Base-by-base conservation (phyloP, 2,888 invertebrate species). In the Drosophila prostipennis region DNA sequence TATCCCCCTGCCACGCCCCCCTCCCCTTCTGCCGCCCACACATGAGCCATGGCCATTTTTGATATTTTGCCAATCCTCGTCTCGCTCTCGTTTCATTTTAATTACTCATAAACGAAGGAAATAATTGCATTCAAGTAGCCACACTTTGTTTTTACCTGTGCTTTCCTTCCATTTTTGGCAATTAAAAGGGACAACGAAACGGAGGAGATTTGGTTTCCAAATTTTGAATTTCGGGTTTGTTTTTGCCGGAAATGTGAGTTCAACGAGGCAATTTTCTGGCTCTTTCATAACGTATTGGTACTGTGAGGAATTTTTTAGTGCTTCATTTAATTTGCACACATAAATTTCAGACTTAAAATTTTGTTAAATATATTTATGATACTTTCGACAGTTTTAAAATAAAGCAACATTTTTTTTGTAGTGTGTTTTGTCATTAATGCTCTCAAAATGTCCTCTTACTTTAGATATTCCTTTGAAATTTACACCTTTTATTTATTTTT, bases 81-180 rank as follows among this genome's bases (percentile, higher is more conserved):
- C 48, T 54, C 43, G 45, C 46, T 32, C 54, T 74, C 34, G 16
- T 49, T 70, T 55, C 43, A 23, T 60, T 65, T 73, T 73, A 73
- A 73, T 73, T 67, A 73, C 73, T 73, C 73, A 73, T 65, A 74
- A 68, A 60, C 52, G 72, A 60, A 23, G 32, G 40, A 42, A 60
- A 55, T 65, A 57, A 60, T 60, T 57, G 69, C 69, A 40, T 68
- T 57, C 56, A 56, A 68, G 68, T 48, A 55, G 67, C 68, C 40
- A 32, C 49, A 64, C 63, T n/a, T 45, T 39, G 23, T 14, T 42
- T 39, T 4, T 32, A 6, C 23, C 42, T 14, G 6, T 48, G 43
- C 14, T 37, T 51, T 37, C 13, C 19, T 39, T 29, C 40, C 40
- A 36, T 42, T 46, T 48, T 37, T 39, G 43, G 45, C 51, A 45